A percentile compares a stretch with the other conserved stretches of the same genome.
Evolutionary conservation across 2,888 invertebrate genomes (phyloP).

Genomic region (Lathronympha strigana): DNA sequence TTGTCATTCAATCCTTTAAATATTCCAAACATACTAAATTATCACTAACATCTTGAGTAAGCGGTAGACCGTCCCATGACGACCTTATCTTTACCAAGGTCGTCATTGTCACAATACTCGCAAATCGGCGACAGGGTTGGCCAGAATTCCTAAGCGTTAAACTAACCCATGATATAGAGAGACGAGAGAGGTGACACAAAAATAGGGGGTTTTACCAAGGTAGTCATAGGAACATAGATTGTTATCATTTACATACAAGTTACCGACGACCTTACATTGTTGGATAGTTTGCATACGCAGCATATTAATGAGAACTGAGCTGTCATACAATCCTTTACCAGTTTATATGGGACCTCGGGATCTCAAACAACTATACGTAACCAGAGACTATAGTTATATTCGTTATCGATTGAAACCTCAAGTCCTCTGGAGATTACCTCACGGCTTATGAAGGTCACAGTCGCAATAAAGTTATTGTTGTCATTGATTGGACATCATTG

Average conservation of each 20-base stretch:
- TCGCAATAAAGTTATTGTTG: constrained; percentile 33
- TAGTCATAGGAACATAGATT: constrained; percentile 11
- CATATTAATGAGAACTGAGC: constrained; percentile 21
- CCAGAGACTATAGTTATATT: background rate
- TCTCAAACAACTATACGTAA: background rate
- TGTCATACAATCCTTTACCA: background rate
- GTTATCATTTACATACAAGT: constrained; percentile 23
- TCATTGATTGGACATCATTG: constrained; percentile 23
- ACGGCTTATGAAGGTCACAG: constrained; percentile 23
- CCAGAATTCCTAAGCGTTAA: too few species aligned
- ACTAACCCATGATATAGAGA: too few species aligned
- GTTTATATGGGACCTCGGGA: background rate
- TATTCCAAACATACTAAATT: too few species aligned
- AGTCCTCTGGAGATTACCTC: constrained; percentile 21
- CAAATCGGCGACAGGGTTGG: too few species aligned
- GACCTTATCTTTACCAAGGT: too few species aligned
- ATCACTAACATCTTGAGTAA: too few species aligned
- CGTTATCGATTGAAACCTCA: background rate
- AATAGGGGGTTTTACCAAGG: too few species aligned
- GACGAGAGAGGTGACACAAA: too few species aligned
- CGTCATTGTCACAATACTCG: too few species aligned
- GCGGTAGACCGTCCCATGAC: too few species aligned
- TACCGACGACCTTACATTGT: constrained; percentile 31
- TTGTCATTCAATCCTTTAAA: too few species aligned
- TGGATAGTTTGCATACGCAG: constrained; percentile 26